phyloP scores from a whole-genome alignment of 2,888 invertebrate species.

The Rhopalosiphum nymphaeae region DNA sequence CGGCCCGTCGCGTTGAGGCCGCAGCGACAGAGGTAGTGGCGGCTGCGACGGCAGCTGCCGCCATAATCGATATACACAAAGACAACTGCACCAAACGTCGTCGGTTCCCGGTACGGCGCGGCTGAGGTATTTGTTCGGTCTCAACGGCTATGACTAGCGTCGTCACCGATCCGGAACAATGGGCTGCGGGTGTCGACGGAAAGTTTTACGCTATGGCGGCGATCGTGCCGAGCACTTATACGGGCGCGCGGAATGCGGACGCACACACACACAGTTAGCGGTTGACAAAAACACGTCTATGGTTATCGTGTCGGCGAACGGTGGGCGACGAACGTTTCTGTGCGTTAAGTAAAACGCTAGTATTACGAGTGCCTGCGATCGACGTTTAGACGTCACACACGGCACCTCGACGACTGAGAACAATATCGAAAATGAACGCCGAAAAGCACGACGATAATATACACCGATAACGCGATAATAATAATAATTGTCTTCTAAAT shows the following conservation, averaged over 20 bases:
- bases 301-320: background rate
- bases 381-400: background rate
- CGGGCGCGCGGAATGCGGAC: background rate
- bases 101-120: background rate
- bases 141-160: background rate
- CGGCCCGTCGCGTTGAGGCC: background rate
- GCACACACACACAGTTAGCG: background rate
- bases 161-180: constrained; percentile 16
- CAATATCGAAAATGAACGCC: background rate
- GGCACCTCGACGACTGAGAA: background rate
- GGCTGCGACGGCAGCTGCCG: constrained; percentile 32
- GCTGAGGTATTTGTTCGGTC: background rate
- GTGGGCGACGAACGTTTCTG: background rate
- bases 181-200: background rate
- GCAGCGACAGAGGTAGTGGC: background rate
- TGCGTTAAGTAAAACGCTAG: background rate
- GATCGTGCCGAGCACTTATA: background rate
- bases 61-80: constrained; percentile 49
- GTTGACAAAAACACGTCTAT: background rate
- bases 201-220: background rate
- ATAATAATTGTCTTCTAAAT: background rate
- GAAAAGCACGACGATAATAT: background rate
- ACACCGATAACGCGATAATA: constrained; percentile 7
- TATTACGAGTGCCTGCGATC: background rate
- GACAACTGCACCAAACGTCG: background rate